A percentile compares a stretch with the other conserved stretches of the same genome.
These are phyloP conservation scores for Antheraea yamamai DNA, from an alignment of 2,888 invertebrate species.

Conservation along the genomic window DNA sequence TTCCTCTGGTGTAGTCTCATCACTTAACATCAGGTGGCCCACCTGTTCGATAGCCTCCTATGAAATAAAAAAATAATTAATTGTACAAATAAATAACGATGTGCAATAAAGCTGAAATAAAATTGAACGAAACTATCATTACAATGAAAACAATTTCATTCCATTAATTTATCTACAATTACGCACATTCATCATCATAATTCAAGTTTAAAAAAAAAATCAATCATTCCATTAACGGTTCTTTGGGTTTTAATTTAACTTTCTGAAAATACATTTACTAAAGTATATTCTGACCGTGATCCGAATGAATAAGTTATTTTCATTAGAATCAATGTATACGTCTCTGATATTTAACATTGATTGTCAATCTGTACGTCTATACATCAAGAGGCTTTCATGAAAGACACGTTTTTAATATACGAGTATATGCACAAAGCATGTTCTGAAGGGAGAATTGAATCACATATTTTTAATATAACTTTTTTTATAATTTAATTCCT, in stretches of 20 bases:
- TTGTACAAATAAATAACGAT: too few species aligned
- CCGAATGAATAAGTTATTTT: constrained; percentile 2
- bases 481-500: background rate
- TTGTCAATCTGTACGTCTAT: background rate
- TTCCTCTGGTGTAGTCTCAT: too few species aligned
- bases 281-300: background rate
- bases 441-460: background rate
- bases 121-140: too few species aligned
- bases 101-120: too few species aligned
- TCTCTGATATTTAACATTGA: background rate
- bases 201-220: background rate
- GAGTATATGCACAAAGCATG: background rate
- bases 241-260: background rate
- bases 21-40: too few species aligned
- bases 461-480: background rate
- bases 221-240: background rate
- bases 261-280: background rate
- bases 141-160: too few species aligned
- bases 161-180: too few species aligned
- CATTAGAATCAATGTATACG: background rate
- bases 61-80: too few species aligned
- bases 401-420: background rate
- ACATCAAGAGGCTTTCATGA: background rate
- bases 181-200: too few species aligned
- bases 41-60: too few species aligned